Percentiles rank a stretch among this genome's conserved stretches.
Evolutionary conservation across 2,888 invertebrate genomes (phyloP).

Genomic region (Gymnosoma rotundatum): DNA sequence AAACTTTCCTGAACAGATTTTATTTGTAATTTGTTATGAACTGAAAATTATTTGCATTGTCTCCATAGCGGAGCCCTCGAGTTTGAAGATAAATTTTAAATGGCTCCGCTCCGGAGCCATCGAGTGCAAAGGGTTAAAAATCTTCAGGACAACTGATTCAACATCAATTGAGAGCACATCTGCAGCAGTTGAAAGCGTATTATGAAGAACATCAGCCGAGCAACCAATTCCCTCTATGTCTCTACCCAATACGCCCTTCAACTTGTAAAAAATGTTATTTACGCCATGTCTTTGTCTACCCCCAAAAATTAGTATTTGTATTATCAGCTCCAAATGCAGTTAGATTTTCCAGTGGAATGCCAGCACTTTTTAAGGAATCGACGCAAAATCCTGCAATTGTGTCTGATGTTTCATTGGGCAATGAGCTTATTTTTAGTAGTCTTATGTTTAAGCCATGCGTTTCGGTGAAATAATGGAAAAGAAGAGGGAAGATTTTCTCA

Average conservation of each 20-base stretch:
- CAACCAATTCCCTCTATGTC: slow-evolving; percentile 61
- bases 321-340: slow-evolving; percentile 54
- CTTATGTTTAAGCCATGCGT: slow-evolving; percentile 14
- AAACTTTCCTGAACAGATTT: no score
- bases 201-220: slow-evolving; percentile 49
- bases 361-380: slow-evolving; percentile 34
- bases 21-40: no score
- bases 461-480: slow-evolving; percentile 23
- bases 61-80: no score
- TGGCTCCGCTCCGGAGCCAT: no score
- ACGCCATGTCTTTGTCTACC: slow-evolving; percentile 20
- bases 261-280: slow-evolving; percentile 56
- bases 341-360: slow-evolving; percentile 38
- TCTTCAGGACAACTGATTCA: slow-evolving; percentile 17
- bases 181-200: slow-evolving; percentile 22
- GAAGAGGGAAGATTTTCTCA: background rate
- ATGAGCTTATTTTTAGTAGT: slow-evolving; percentile 19
- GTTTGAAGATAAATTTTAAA: no score
- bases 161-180: slow-evolving; percentile 21
- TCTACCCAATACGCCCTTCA: slow-evolving; percentile 44
- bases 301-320: slow-evolving; percentile 47
- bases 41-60: no score
- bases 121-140: no score
- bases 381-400: slow-evolving; percentile 15
- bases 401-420: slow-evolving; percentile 20